These are phyloP conservation scores for Salminus brasiliensis DNA, from an alignment of 2,113 vertebrate genomes.

Conservation along the genomic window DNA sequence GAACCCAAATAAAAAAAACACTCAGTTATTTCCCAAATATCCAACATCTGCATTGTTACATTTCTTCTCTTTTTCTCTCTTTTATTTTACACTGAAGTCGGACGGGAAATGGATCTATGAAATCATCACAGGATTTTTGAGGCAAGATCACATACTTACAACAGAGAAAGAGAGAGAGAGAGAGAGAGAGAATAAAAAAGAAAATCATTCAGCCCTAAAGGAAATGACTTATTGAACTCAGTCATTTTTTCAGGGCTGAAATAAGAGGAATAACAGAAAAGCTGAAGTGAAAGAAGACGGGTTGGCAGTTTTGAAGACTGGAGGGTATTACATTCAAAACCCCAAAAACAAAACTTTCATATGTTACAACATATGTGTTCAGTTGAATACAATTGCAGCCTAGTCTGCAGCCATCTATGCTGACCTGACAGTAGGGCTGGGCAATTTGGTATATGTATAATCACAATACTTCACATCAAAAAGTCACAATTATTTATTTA, in stretches of 20 bases:
- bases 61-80: background rate
- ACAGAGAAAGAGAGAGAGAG: background rate
- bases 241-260: no score
- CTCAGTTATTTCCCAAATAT: background rate
- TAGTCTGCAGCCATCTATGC: no score
- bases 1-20: no score
- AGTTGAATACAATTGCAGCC: no score
- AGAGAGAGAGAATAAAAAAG: background rate
- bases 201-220: background rate
- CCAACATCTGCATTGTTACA: no score
- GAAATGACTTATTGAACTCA: background rate
- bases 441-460: no score
- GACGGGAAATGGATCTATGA: conserved; percentile 18
- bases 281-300: background rate
- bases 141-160: background rate
- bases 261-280: background rate
- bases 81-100: background rate
- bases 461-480: no score
- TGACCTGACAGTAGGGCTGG: no score
- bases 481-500: no score
- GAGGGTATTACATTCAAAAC: background rate
- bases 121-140: conserved; percentile 25
- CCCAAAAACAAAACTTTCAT: no score
- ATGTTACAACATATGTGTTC: no score
- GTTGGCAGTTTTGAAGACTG: background rate